Evolutionary conservation across 2,797 vertebrate species (phyloP), one percentile per base, ranked within the genome.

Genomic region (Coregonus suidteri): DNA sequence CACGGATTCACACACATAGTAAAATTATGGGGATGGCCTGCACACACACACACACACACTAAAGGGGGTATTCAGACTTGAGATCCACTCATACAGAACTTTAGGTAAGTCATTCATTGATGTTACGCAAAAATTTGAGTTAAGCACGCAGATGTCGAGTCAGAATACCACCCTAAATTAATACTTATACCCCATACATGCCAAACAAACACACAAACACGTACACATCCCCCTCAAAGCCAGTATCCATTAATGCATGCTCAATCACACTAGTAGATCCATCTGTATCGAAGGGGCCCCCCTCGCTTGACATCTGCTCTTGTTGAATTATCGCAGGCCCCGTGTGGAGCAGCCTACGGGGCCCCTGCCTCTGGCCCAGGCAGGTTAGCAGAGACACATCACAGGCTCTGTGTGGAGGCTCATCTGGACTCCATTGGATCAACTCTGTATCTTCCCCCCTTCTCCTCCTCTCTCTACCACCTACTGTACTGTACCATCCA

Each of bases 221-320:
- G 6, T 18, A 51, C 69, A 51, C 37, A 13, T 25, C 13, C 70
- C 64, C 79, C 65, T 74, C 71, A 35, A 59, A 67, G 83, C 83
- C 80, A 83, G 82, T 78, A 81, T 59, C 25, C 34, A 78, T 76
- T 81, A 83, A 84, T 78, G 80, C 80, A 81, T 53, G 71, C 73
- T 79, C 78, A 73, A 83, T 86, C 81, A 79, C 78, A 47, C 69
- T 1, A 20, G 25, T 53, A 31, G 20, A 76, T 70, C 79, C 79
- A 66, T 85, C 85, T 86, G 83, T 83, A 83, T 86, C 81, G 75
- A 70, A 81, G 78, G 76, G 77, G 52, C 80, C 77, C 73, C 71
- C 76, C 73, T 79, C 75, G 75, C 83, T 64, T 81, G 82, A 89
- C 89, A 88, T 85, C 86, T 86, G 89, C 83, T 82, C 74, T 77